phyloP scores from a whole-genome alignment of 2,888 invertebrate species.

The Nineta flava region DNA sequence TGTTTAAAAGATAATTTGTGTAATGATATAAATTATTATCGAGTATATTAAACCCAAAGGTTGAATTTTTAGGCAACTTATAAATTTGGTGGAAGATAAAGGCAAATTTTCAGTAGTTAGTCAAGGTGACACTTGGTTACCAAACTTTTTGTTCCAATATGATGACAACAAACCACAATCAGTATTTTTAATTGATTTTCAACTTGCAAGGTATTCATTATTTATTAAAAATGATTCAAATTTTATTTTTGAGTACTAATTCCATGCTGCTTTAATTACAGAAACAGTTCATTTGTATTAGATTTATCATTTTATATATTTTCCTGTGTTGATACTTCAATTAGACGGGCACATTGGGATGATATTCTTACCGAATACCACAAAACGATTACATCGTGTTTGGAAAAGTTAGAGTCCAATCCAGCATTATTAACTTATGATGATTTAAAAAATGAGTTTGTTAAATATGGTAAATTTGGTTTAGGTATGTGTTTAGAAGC shows the following conservation, averaged over 20 bases:
- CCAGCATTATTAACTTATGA: not conserved
- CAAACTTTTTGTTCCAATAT: constrained; percentile 42
- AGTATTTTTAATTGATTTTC: constrained; percentile 46
- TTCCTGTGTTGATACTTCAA: not conserved
- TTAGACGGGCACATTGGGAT: not conserved
- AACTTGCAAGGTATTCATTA: constrained; percentile 29
- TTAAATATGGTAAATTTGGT: not conserved
- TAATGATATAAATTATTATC: too few species aligned
- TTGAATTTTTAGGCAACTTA: too few species aligned
- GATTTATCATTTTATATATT: not conserved
- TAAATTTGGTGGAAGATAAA: constrained; percentile 22
- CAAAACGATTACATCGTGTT: not conserved
- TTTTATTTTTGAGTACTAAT: too few species aligned
- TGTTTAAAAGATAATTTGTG: too few species aligned
- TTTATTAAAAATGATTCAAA: too few species aligned
- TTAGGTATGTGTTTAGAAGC: not conserved
- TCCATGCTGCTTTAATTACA: not conserved
- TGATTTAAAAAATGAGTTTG: not conserved
- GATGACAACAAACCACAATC: constrained; percentile 23
- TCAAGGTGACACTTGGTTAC: constrained; percentile 54
- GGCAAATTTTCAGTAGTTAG: constrained; percentile 36
- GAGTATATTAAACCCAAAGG: too few species aligned
- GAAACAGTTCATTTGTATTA: not conserved
- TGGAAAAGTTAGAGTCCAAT: not conserved
- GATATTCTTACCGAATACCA: not conserved